Percentiles rank a stretch among this genome's conserved stretches.
These are phyloP conservation scores for Amniataba percoides DNA, from an alignment of 2,797 vertebrate genomes.

Conservation along the genomic window DNA sequence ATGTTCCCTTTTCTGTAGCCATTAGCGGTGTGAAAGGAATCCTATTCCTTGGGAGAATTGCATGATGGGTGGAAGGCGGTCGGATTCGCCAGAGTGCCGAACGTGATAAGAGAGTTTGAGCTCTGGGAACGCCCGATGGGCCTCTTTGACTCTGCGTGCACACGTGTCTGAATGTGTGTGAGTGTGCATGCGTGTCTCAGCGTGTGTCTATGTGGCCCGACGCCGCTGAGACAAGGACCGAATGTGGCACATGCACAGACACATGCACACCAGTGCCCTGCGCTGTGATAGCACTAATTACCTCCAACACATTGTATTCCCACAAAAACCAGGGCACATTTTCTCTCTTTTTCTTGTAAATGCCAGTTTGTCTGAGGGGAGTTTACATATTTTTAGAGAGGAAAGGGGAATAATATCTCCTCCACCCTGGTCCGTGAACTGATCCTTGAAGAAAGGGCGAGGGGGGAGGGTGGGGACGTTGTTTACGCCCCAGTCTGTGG, in stretches of 20 bases:
- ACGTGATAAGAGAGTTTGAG: constrained; percentile 72
- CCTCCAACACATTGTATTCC: constrained; percentile 70
- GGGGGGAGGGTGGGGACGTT: constrained; percentile 40
- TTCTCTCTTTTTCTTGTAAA: constrained; percentile 69
- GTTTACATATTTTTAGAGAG: constrained; percentile 53
- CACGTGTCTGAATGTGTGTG: constrained; percentile 8
- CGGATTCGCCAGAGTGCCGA: constrained; percentile 63
- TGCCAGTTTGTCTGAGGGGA: constrained; percentile 76
- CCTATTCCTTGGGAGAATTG: constrained; percentile 80
- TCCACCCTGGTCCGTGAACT: constrained; percentile 52
- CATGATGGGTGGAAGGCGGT: constrained; percentile 66
- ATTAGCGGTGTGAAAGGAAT: constrained; percentile 84
- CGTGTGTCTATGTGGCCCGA: constrained; percentile 27
- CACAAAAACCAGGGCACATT: constrained; percentile 64
- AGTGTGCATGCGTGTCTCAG: constrained; percentile 3
- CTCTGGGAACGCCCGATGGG: constrained; percentile 69
- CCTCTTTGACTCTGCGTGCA: constrained; percentile 37
- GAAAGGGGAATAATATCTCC: constrained; percentile 71
- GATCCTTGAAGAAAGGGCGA: constrained; percentile 61
- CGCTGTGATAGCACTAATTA: constrained; percentile 77
- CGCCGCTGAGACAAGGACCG: constrained; percentile 24
- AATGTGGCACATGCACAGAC: constrained; percentile 29
- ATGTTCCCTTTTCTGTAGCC: constrained; percentile 83
- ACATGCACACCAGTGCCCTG: constrained; percentile 40
- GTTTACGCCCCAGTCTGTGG: constrained; percentile 63